phyloP scores from a whole-genome alignment of 1,140 invertebrate species.

The Pogonomyrmex californicus region DNA sequence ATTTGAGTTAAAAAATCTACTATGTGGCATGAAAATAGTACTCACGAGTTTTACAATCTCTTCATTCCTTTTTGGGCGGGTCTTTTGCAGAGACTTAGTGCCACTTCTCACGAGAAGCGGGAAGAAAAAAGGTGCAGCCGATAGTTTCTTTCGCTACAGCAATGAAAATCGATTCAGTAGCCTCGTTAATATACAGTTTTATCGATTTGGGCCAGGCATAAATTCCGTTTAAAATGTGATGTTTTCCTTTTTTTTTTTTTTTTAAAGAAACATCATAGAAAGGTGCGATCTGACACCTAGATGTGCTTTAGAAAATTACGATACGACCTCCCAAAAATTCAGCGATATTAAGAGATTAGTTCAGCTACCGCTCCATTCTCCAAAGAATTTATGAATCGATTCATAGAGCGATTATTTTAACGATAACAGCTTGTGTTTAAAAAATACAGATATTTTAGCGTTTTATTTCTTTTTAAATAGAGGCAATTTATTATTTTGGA shows the following conservation, averaged over 20 bases:
- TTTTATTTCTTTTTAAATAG: constrained; percentile 29
- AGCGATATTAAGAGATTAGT: constrained; percentile 71
- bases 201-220: constrained; percentile 80
- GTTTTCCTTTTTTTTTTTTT: constrained; percentile 4
- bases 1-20: constrained; percentile 21
- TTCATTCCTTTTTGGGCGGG: constrained; percentile 71
- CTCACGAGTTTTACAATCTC: constrained; percentile 50
- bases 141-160: constrained; percentile 79
- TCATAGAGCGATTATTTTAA: constrained; percentile 41
- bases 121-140: constrained; percentile 30
- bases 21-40: constrained; percentile 34
- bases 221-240: constrained; percentile 64
- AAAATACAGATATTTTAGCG: constrained; percentile 16
- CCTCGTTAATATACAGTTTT: constrained; percentile 84
- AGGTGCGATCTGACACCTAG: constrained; percentile 61
- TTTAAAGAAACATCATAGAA: constrained; percentile 50
- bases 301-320: constrained; percentile 68
- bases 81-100: constrained; percentile 31
- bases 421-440: constrained; percentile 49
- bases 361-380: constrained; percentile 64
- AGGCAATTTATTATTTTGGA: constrained; percentile 1
- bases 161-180: constrained; percentile 81
- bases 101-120: constrained; percentile 51
- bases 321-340: constrained; percentile 20
- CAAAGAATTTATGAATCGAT: constrained; percentile 53